Conservation (phyloP, 2,888 invertebrate genomes). For the Scrobipalpa costella region DNA sequence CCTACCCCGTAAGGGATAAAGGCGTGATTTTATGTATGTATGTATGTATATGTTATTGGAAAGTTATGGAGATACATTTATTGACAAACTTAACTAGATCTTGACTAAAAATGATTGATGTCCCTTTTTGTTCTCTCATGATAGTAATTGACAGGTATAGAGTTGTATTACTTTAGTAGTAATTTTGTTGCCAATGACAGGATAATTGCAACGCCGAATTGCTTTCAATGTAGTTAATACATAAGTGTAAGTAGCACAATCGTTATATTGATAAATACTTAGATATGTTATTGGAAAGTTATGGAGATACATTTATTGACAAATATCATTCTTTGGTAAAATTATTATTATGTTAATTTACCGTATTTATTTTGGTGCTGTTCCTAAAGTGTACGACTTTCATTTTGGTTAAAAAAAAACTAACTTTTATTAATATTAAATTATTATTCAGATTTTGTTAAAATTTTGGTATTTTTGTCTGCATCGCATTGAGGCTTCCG, state of each 20-base stretch:
- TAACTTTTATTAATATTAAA: too few species aligned
- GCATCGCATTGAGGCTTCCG: background rate
- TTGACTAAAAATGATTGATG: too few species aligned
- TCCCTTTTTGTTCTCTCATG: too few species aligned
- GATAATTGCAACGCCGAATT: too few species aligned
- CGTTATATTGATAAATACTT: constrained; percentile 3
- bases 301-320: background rate
- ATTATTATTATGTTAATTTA: background rate
- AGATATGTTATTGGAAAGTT: background rate
- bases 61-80: background rate
- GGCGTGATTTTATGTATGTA: too few species aligned
- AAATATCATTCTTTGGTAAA: background rate
- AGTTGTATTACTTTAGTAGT: too few species aligned
- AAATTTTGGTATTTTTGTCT: background rate
- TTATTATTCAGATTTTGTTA: too few species aligned
- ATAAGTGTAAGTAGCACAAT: constrained; percentile 22
- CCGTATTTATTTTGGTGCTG: constrained; percentile 32
- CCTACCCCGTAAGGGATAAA: too few species aligned
- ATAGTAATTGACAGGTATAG: too few species aligned
- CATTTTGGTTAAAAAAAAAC: too few species aligned
- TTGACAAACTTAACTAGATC: background rate
- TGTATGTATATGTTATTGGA: too few species aligned
- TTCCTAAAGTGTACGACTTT: constrained; percentile 18
- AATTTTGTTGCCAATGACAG: too few species aligned
- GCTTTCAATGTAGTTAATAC: background rate